These are phyloP conservation scores for Trididemnum nubilum DNA, from an alignment of 23 tunicate species.

Conservation along the genomic window DNA sequence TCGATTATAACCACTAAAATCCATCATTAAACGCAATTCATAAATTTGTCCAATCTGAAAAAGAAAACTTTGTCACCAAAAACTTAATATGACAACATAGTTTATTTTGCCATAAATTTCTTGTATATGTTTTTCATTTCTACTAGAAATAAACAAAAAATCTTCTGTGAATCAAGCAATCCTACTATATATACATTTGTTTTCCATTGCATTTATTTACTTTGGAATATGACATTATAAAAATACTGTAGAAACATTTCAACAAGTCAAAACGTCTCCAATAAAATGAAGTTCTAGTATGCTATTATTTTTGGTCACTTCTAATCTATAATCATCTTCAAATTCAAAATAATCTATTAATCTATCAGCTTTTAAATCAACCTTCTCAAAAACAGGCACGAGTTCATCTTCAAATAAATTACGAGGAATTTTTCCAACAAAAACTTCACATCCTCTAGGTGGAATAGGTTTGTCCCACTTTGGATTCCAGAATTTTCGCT, in stretches of 20 bases:
- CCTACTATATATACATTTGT: no score
- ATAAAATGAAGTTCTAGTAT: no score
- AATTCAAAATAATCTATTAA: no score
- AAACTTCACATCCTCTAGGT: conserved; percentile 95
- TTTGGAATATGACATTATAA: no score
- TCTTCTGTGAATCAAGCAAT: no score
- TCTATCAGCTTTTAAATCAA: no score
- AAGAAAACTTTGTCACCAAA: not conserved
- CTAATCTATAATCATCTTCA: no score
- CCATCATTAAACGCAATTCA: conserved; percentile 89
- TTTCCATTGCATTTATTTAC: no score
- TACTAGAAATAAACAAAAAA: not conserved
- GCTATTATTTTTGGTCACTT: no score
- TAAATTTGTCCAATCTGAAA: conserved; percentile 69
- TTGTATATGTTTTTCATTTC: not conserved
- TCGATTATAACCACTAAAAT: conserved; percentile 96
- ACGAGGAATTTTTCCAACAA: conserved; percentile 91
- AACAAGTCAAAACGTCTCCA: no score
- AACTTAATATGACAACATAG: no score
- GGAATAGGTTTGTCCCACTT: conserved; percentile 83
- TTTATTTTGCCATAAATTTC: not conserved
- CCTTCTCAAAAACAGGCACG: conserved; percentile 93
- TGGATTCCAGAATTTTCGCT: conserved; percentile 93
- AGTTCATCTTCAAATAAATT: conserved; percentile 94
- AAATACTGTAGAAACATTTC: no score